Evolutionary conservation across 2,888 invertebrate genomes (phyloP).

Genomic region (Sinopyrophorus schimmeli): DNA sequence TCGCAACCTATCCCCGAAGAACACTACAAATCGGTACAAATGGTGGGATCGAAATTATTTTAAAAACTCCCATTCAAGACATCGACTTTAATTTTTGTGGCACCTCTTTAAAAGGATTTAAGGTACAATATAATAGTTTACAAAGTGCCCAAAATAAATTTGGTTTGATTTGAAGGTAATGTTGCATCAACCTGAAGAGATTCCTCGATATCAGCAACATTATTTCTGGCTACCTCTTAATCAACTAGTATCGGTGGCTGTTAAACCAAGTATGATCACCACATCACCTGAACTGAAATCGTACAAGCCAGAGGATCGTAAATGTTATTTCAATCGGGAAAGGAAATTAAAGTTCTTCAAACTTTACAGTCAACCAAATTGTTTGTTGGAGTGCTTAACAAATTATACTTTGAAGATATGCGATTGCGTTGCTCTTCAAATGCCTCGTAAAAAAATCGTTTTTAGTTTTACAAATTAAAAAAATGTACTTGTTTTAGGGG

Average conservation of each 20-base stretch:
- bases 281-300: slow-evolving; percentile 37
- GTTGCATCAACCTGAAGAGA: slow-evolving; percentile 46
- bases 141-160: neutral
- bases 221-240: slow-evolving; percentile 39
- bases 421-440: slow-evolving; percentile 38
- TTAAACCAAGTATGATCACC: slow-evolving; percentile 39
- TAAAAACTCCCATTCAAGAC: slow-evolving; percentile 47
- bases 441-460: slow-evolving; percentile 40
- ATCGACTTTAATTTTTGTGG: slow-evolving; percentile 66
- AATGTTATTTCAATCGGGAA: slow-evolving; percentile 42
- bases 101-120: slow-evolving; percentile 8
- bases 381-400: slow-evolving; percentile 41
- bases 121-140: slow-evolving; percentile 5
- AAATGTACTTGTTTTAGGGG: slow-evolving; percentile 5
- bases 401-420: slow-evolving; percentile 38
- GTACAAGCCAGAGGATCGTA: slow-evolving; percentile 35
- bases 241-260: slow-evolving; percentile 35
- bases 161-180: slow-evolving; percentile 43
- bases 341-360: slow-evolving; percentile 38
- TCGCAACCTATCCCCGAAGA: slow-evolving; percentile 68
- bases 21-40: slow-evolving; percentile 6
- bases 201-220: slow-evolving; percentile 38
- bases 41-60: slow-evolving; percentile 14
- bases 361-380: slow-evolving; percentile 42
- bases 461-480: neutral